phyloP scores from a whole-genome alignment of 2,797 vertebrate genomes.

The Rhodeus uyekii region DNA sequence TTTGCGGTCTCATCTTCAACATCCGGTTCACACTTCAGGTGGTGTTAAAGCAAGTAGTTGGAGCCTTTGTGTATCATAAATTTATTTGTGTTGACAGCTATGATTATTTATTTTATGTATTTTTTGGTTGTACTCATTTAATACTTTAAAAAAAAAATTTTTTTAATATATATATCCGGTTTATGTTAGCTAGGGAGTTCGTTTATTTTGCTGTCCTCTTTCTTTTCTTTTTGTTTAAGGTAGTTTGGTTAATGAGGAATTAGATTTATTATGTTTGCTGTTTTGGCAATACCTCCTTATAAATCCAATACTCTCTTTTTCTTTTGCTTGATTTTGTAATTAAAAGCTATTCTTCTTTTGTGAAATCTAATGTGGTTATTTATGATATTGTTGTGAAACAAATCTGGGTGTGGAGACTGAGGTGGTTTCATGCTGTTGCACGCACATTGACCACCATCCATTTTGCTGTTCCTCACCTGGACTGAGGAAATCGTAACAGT shows the following conservation, averaged over 20 bases:
- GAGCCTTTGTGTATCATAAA: not conserved
- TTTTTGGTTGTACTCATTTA: no score
- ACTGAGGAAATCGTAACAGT: no score
- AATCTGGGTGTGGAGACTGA: not conserved
- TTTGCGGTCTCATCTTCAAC: no score
- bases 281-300: not conserved
- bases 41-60: not conserved
- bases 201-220: not conserved
- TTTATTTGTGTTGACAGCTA: not conserved
- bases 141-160: no score
- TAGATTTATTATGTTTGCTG: no score
- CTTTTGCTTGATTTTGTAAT: not conserved
- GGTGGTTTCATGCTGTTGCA: not conserved
- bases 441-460: not conserved
- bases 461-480: no score
- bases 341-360: not conserved
- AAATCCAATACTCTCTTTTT: not conserved
- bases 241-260: not conserved
- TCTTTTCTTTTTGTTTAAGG: not conserved
- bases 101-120: not conserved
- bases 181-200: not conserved
- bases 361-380: not conserved
- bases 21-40: not conserved
- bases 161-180: no score
- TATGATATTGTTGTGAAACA: not conserved